phyloP scores from a whole-genome alignment of 2,888 invertebrate species.

The Arge pagana region DNA sequence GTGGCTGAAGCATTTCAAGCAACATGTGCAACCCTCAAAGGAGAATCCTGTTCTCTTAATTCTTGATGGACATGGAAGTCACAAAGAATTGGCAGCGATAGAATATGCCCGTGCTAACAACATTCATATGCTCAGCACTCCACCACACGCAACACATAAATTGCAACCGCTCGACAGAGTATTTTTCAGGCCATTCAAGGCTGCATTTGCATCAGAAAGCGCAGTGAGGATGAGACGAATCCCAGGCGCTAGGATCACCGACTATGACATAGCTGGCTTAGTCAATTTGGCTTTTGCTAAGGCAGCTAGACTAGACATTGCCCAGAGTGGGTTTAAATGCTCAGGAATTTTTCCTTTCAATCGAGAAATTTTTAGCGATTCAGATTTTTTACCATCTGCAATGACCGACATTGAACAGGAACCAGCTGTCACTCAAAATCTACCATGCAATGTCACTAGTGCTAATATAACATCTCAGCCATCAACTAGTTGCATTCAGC shows the following conservation, averaged over 20 bases:
- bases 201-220: constrained; percentile 14
- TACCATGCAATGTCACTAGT: no score
- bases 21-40: constrained; percentile 8
- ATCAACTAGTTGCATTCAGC: neutral
- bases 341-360: constrained; percentile 7
- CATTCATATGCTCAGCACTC: constrained; percentile 35
- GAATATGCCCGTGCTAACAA: constrained; percentile 31
- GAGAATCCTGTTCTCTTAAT: constrained; percentile 8
- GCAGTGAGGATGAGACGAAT: constrained; percentile 30
- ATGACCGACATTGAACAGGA: constrained; percentile 4
- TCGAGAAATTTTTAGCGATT: constrained; percentile 1
- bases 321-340: neutral
- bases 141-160: constrained; percentile 37
- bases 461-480: neutral
- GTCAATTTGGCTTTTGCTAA: constrained; percentile 28
- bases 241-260: constrained; percentile 30
- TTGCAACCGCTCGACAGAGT: constrained; percentile 30
- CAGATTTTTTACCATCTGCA: neutral
- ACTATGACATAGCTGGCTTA: constrained; percentile 32
- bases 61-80: constrained; percentile 10
- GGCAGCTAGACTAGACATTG: constrained; percentile 31
- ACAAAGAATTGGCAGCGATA: constrained; percentile 24
- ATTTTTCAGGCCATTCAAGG: constrained; percentile 30
- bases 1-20: constrained; percentile 27
- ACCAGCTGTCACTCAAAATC: neutral